Conservation (phyloP, 2,888 invertebrate genomes). For the Tetragnatha montana region DNA sequence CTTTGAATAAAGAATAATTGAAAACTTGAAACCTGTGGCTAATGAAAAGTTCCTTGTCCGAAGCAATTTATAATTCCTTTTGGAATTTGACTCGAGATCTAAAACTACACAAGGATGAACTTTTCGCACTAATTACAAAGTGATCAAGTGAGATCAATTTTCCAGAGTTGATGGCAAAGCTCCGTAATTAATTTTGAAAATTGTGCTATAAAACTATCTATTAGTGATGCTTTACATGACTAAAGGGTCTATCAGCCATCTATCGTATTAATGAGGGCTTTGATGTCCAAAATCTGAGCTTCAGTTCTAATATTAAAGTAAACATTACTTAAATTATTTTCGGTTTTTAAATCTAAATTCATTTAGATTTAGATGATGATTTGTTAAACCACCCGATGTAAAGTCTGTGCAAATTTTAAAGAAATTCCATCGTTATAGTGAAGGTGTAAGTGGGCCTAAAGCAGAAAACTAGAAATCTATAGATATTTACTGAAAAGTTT, state of each 20-base stretch:
- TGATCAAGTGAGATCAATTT: neutral
- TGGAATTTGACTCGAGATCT: neutral
- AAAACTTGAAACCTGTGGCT: no score
- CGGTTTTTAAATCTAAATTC: neutral
- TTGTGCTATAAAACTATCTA: neutral
- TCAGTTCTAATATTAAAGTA: no score
- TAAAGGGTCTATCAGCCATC: constrained; percentile 11
- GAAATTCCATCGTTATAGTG: no score
- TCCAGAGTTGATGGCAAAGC: neutral
- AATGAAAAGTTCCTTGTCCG: neutral
- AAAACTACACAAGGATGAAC: neutral
- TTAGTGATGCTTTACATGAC: constrained; percentile 15
- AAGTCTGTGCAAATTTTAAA: no score
- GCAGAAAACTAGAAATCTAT: no score
- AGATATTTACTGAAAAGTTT: no score
- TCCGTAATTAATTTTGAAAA: constrained; percentile 21
- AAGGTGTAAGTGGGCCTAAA: no score
- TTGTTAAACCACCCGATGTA: no score
- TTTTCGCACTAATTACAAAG: neutral
- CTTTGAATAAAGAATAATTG: no score
- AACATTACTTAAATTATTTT: no score
- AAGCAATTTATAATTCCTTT: neutral
- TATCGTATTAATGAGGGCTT: neutral
- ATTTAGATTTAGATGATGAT: neutral
- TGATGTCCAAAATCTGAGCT: neutral